A percentile compares a stretch with the other conserved stretches of the same genome.
Conservation (phyloP, 2,797 vertebrate species). For the Leptodactylus fallax region DNA sequence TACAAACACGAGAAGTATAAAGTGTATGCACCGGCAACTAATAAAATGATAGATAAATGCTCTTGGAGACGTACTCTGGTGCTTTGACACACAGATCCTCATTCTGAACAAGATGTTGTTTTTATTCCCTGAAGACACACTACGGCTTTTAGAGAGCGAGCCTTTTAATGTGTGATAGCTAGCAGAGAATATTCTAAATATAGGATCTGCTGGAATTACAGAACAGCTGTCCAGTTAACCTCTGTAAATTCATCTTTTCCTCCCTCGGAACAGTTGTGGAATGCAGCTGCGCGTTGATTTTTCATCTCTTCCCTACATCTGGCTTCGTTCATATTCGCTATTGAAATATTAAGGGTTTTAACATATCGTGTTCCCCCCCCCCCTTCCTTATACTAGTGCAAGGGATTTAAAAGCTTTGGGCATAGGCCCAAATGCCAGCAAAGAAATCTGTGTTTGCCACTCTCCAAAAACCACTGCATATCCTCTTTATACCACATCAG, state of each 20-base stretch:
- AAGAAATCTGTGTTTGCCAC: constrained; percentile 13
- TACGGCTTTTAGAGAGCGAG: constrained; percentile 59
- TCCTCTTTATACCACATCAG: constrained; percentile 56
- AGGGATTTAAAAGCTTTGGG: constrained; percentile 25
- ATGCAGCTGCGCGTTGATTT: constrained; percentile 41
- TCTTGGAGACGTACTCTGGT: constrained; percentile 40
- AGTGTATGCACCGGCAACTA: constrained; percentile 50
- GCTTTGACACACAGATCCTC: constrained; percentile 59
- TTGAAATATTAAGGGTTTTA: constrained; percentile 50
- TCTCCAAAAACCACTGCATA: neutral
- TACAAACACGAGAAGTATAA: constrained; percentile 46
- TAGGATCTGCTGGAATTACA: constrained; percentile 45
- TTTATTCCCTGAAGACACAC: constrained; percentile 59
- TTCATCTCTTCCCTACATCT: constrained; percentile 60
- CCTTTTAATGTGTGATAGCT: constrained; percentile 61
- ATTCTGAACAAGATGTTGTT: constrained; percentile 62
- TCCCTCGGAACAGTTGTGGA: constrained; percentile 48
- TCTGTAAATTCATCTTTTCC: constrained; percentile 57
- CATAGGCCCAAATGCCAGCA: constrained; percentile 35
- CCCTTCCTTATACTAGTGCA: constrained; percentile 37
- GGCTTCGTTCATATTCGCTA: constrained; percentile 43
- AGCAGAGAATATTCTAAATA: constrained; percentile 60
- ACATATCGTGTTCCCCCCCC: neutral
- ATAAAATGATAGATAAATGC: constrained; percentile 61
- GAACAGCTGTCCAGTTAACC: constrained; percentile 53